Evolutionary conservation across 2,113 vertebrate species (phyloP).

Genomic region (Leptocoma aspasia): DNA sequence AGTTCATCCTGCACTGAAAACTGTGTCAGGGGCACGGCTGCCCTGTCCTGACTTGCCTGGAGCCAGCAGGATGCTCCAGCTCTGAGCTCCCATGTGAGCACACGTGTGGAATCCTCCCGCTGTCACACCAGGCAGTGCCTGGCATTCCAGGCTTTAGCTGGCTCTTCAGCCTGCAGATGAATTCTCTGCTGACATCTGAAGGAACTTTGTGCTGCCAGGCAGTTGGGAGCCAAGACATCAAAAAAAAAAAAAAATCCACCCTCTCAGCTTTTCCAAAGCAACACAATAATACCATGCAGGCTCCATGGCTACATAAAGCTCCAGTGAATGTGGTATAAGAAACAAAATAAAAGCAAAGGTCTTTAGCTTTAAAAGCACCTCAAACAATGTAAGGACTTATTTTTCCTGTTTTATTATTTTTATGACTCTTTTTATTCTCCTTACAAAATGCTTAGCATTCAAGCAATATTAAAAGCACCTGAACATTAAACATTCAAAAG

Average conservation of each 20-base stretch:
- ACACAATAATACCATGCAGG: background rate
- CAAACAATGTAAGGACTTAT: background rate
- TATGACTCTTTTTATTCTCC: background rate
- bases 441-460: background rate
- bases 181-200: background rate
- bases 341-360: background rate
- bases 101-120: background rate
- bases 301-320: background rate
- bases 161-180: background rate
- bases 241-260: background rate
- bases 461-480: constrained; percentile 19
- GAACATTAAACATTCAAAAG: background rate
- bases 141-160: background rate
- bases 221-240: background rate
- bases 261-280: constrained; percentile 1
- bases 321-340: background rate
- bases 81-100: background rate
- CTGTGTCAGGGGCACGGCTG: constrained; percentile 58
- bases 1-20: background rate
- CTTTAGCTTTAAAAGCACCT: background rate
- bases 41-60: constrained; percentile 77
- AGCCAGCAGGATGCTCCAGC: constrained; percentile 53
- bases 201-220: background rate
- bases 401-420: constrained; percentile 1
- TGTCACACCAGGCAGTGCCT: background rate